Base-by-base conservation (phyloP, 2,797 vertebrate species). In the Karalla daura region DNA sequence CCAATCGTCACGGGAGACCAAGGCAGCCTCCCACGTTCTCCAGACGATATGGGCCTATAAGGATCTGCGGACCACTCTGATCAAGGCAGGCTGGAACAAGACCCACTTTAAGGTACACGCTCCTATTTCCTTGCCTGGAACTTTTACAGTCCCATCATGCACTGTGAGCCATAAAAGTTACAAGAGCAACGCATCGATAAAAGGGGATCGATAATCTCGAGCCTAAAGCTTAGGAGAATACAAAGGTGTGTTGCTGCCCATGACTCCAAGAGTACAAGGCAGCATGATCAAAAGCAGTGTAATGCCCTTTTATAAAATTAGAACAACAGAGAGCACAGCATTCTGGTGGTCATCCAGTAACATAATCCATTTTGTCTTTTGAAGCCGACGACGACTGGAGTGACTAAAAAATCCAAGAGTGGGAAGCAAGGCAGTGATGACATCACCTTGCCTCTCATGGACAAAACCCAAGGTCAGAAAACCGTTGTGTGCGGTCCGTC, bases 21-120 rank as follows among this genome's bases (percentile, higher is more conserved):
- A 98, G 90, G 96, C 96, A 1, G 98, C 97, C 0, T 95, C 96
- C 20, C 97, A 98, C 20, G 96, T 99, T 50, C 95, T 99, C 45
- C 98, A 98, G 93, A 96, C 96, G 13, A 94, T 98, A 77, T 99
- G 98, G 98, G 94, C 96, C 69, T 98, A 98, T 91, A 98, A 98
- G 80, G 98, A 99, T 39, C 92, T 99, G 67, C 94, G 97, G 17
- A 93, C 88, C 0, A 78, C 87, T 20, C 90, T 99, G 43, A 94
- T 86, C 86, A 98, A 95, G 81, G 97, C 96, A 0, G 98, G 98
- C n/a, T 99, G 98, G 98, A 99, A 93, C 84, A 99, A 99, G 87
- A 94, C 94, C 1, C 96, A 97, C 89, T 98, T 99, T 73, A 98
- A 99, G 97, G 98, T 99, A 86, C 46, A 28, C 66, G 1, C 33